Percentiles rank a stretch among this genome's conserved stretches.
Evolutionary conservation across 2,113 vertebrate species (phyloP).

Genomic region (Macheiramphus alcinus): DNA sequence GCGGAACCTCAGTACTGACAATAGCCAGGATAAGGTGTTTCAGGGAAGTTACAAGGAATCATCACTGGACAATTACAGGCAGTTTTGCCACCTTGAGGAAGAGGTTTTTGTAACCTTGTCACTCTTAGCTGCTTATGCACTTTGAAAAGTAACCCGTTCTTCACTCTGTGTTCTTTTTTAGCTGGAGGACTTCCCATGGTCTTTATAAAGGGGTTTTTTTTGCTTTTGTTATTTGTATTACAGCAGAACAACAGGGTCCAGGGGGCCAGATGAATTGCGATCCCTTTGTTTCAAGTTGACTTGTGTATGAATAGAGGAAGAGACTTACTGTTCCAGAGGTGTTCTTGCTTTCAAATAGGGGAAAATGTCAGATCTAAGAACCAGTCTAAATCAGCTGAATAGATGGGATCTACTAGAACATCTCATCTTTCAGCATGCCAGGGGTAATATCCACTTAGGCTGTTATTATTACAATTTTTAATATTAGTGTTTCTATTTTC

Average conservation of each 20-base stretch:
- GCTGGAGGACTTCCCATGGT: neutral
- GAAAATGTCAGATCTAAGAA: neutral
- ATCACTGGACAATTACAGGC: neutral
- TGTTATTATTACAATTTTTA: neutral
- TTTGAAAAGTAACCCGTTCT: neutral
- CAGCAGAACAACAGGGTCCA: neutral
- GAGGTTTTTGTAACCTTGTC: neutral
- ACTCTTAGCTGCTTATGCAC: neutral
- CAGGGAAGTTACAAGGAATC: neutral
- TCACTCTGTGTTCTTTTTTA: neutral
- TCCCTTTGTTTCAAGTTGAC: slow-evolving; percentile 1
- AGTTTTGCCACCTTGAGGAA: neutral
- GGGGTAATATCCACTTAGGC: neutral
- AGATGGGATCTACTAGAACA: neutral
- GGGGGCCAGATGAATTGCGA: neutral
- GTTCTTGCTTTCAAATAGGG: neutral
- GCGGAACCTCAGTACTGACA: neutral
- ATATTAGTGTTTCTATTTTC: neutral
- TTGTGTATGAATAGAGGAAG: neutral
- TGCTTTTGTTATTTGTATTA: neutral
- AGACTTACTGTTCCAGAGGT: neutral
- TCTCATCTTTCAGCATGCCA: neutral
- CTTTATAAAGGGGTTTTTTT: neutral
- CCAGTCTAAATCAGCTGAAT: neutral
- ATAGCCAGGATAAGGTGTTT: neutral